Evolutionary conservation across 1,140 invertebrate genomes (phyloP).

Genomic region (Drosophila sproati): DNA sequence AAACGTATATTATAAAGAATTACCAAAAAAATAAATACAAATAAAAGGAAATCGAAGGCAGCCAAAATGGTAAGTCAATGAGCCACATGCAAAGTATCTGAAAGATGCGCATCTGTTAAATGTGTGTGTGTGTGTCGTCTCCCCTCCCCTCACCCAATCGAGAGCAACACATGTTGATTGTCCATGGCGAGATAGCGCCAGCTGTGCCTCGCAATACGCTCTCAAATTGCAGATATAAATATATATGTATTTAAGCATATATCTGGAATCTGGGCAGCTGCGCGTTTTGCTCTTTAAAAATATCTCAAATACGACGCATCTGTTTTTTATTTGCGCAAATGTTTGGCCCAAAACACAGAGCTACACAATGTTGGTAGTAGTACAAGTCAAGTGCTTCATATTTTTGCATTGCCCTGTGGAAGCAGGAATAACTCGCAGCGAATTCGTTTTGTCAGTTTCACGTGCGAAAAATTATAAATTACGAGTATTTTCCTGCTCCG

Average conservation of each 20-base stretch:
- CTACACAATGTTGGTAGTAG: slow-evolving; percentile 43
- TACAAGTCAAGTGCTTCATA: slow-evolving; percentile 54
- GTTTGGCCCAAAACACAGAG: slow-evolving; percentile 47
- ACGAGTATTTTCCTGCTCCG: slow-evolving; percentile 31
- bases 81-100: slow-evolving; percentile 28
- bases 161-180: slow-evolving; percentile 76
- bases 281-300: slow-evolving; percentile 27
- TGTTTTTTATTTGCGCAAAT: slow-evolving; percentile 74
- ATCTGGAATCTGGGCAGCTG: slow-evolving; percentile 47
- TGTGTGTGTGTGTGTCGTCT: slow-evolving; percentile 21
- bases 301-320: slow-evolving; percentile 55
- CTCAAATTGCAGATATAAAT: slow-evolving; percentile 10
- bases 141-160: slow-evolving; percentile 3
- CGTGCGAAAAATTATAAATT: slow-evolving; percentile 82
- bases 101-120: slow-evolving; percentile 42
- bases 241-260: slow-evolving; percentile 19
- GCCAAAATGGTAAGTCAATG: slow-evolving; percentile 56
- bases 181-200: slow-evolving; percentile 53
- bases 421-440: slow-evolving; percentile 36
- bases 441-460: slow-evolving; percentile 74
- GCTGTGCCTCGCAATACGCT: slow-evolving; percentile 51
- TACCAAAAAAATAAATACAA: slow-evolving; percentile 23
- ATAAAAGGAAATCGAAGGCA: slow-evolving; percentile 11
- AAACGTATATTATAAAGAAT: slow-evolving; percentile 9
- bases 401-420: slow-evolving; percentile 35